Evolutionary conservation across 2,888 invertebrate species (phyloP), one percentile per base, ranked within the genome.

Genomic region (Torymus texanus): DNA sequence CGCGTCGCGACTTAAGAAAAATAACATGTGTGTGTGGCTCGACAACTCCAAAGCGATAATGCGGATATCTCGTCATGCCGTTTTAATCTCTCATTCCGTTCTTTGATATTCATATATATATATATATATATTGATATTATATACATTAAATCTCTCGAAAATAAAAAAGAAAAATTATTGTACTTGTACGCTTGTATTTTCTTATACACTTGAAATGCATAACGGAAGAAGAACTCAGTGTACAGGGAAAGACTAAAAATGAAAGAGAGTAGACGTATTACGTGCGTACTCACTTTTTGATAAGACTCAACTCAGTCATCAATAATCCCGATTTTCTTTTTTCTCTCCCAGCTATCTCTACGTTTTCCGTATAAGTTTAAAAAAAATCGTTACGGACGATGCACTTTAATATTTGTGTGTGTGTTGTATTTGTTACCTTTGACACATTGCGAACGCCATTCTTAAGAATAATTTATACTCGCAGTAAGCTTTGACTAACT

Each of bases 231-330:
- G 24, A 70, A 70, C 62, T 70, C 11, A 56, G 12, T 16, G 41
- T 41, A 29, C 16, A 68, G 24, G 70, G 62, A 75, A 68, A 59
- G 24, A 67, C 61, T 75, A 41, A 67, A 70, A 41, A 41, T 41
- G 41, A 41, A 66, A 74, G 63, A 63, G 18, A 63, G 51, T 53
- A 59, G 55, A 41, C 51, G 56, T 41, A 41, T 41, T 66, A 16
- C 16, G 13, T 53, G 24, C 16, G 55, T 55, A 72, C 14, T 24
- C 18, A 16, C 16, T n/a, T n/a, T 72, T 62, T 56, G 62, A 70
- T 62, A 63, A 76, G 56, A 62, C 58, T 74, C 11, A 56, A 62
- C n/a, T 76, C 62, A 63, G 56, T 76, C 70, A 56, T 62, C 61
- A 56, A 55, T 61, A 55, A 53, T 75, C 59, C 51, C 55, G 29